Evolutionary conservation across 2,113 vertebrate genomes (phyloP).

Genomic region (Ammodytes dubius): DNA sequence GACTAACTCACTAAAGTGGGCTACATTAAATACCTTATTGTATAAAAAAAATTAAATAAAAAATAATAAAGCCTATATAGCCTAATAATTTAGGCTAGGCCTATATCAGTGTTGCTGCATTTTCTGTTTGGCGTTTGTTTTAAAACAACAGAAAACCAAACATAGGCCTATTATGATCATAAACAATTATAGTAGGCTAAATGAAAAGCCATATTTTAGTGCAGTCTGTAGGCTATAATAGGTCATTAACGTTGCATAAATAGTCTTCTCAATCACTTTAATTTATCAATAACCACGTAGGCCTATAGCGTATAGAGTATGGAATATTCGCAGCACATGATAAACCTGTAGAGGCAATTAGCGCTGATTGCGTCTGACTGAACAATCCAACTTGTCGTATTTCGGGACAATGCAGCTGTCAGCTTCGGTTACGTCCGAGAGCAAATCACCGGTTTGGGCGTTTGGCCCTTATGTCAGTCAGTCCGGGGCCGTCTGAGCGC

Average conservation of each 20-base stretch:
- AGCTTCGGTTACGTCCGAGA: constrained; percentile 51
- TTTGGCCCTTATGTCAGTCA: constrained; percentile 63
- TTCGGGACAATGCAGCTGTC: constrained; percentile 66
- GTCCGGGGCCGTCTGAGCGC: constrained; percentile 34
- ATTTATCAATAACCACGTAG: not conserved
- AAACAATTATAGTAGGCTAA: not conserved
- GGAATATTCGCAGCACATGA: not conserved
- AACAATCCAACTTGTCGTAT: constrained; percentile 29
- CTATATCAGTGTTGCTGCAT: not conserved
- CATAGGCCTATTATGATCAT: not conserved
- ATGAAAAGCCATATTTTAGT: not conserved
- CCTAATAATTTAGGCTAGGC: not conserved
- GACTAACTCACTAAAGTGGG: constrained; percentile 20
- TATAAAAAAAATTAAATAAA: not conserved
- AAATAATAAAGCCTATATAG: not conserved
- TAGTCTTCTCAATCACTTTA: not conserved
- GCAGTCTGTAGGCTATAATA: not conserved
- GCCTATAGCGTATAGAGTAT: no score
- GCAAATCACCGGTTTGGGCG: constrained; percentile 40
- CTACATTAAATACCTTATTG: not conserved
- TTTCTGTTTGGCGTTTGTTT: not conserved
- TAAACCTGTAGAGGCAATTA: constrained; percentile 68
- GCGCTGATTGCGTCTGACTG: constrained; percentile 55
- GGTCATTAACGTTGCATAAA: not conserved
- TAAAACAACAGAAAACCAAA: not conserved